Evolutionary conservation across 2,113 vertebrate species (phyloP).

Genomic region (Crotalus viridis): DNA sequence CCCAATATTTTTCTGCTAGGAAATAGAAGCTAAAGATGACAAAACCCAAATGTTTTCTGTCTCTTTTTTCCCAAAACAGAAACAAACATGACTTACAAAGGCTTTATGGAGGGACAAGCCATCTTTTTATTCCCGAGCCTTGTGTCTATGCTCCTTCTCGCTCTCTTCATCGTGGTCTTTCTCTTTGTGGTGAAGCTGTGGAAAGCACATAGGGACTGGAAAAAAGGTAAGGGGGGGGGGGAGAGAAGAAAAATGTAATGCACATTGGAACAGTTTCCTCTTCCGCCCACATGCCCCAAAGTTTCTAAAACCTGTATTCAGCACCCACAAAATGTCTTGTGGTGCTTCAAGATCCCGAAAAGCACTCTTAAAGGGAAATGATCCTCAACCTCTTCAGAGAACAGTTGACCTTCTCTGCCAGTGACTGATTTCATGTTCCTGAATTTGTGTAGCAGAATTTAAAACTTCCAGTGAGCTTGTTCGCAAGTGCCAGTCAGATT

Average conservation of each 20-base stretch:
- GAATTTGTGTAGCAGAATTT: not conserved
- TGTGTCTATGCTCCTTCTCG: slow-evolving; percentile 77
- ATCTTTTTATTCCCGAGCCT: slow-evolving; percentile 74
- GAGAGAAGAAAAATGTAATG: not conserved
- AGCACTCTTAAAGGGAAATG: not conserved
- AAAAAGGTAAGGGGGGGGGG: slow-evolving; percentile 73
- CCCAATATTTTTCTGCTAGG: not conserved
- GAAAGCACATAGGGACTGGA: slow-evolving; percentile 83
- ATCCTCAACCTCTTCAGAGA: not conserved
- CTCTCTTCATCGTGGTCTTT: slow-evolving; percentile 80
- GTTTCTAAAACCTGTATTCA: not conserved
- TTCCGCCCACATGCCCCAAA: not conserved
- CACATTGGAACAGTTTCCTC: not conserved
- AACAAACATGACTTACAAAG: not conserved
- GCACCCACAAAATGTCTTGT: not conserved
- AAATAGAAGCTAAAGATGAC: not conserved
- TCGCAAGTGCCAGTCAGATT: not conserved
- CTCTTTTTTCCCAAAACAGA: slow-evolving; percentile 19
- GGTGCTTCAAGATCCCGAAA: not conserved
- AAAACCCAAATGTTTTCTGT: not conserved
- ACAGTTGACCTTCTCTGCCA: not conserved
- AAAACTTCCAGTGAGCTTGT: not conserved
- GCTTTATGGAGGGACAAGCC: slow-evolving; percentile 23
- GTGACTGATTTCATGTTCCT: not conserved
- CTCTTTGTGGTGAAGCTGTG: slow-evolving; percentile 83